Conservation (phyloP, 2,888 invertebrate genomes). For the Stomorhina lunata region DNA sequence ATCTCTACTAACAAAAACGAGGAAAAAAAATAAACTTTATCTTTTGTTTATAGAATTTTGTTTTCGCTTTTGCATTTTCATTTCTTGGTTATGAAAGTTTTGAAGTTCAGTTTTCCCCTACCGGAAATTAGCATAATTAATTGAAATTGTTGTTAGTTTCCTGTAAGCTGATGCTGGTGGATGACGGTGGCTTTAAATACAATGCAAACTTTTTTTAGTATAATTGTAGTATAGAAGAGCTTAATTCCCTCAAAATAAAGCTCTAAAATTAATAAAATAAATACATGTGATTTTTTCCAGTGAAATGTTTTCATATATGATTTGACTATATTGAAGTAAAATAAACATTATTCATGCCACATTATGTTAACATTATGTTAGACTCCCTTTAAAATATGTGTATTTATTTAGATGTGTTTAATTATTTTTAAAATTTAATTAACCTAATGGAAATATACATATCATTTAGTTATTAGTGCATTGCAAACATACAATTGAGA, state of each 20-base stretch:
- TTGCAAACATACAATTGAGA: background rate
- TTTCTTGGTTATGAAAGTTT: conserved; percentile 12
- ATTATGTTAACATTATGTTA: too few species aligned
- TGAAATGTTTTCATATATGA: too few species aligned
- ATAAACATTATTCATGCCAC: too few species aligned
- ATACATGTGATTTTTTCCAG: too few species aligned
- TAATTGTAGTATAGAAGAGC: too few species aligned
- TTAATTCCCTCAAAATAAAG: too few species aligned
- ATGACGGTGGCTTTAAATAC: background rate
- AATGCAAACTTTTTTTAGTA: too few species aligned
- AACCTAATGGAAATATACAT: conserved; percentile 23
- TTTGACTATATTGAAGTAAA: too few species aligned
- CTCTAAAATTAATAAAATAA: too few species aligned
- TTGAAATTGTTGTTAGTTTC: conserved; percentile 56
- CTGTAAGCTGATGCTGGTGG: conserved; percentile 20
- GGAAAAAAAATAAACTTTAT: background rate
- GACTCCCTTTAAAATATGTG: too few species aligned
- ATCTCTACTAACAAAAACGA: background rate
- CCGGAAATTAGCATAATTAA: conserved; percentile 64
- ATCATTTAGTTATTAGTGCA: background rate
- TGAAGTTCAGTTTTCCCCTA: conserved; percentile 19
- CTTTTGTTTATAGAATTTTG: background rate
- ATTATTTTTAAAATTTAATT: conserved; percentile 9
- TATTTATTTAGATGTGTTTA: background rate
- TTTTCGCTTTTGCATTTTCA: background rate